Base-by-base conservation (phyloP, 2,888 invertebrate genomes). In the Theretra japonica region DNA sequence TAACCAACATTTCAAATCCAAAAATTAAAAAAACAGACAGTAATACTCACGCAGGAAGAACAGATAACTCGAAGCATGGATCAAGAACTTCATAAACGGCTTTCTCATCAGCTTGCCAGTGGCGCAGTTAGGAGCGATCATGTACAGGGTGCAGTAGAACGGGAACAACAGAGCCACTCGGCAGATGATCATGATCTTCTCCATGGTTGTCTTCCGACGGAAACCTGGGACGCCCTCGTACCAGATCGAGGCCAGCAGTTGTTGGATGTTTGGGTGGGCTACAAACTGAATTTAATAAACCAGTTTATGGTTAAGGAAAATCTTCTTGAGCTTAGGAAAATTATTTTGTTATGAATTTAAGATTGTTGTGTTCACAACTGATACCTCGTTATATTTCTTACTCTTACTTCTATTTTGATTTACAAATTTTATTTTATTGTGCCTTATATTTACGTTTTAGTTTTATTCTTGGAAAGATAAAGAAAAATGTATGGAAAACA, bases 61-160 rank as follows among this genome's bases (percentile, higher is more conserved):
- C 77, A 99, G 93, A 88, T 99, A 99, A 19, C 99, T 98, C 0
- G 98, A 97, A 8, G 98, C 98, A 85, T 99, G 99, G 71, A 98
- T 97, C 83, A 99, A 96, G 89, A 99, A 99, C 92, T 99, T 99
- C 97, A 99, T 98, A 87, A 99, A 99, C 0, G 99, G 99, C 88
- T 98, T 98, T 78, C 98, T 95, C 96, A 99, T 97, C 41, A 99
- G 95, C 80, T 96, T 96, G 0, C 98, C 98, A 8, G 96, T 96
- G 5, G 95, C 93, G 69, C 97, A 97, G 83, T 97, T 96, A 0
- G 99, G 99, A 0, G 97, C 96, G 17, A 98, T 83, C 95, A 98
- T 97, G 87, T 99, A 99, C 65, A 98, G 90, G 0, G 96, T 86
- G 81, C 98, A 98, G 89, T 99, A 97, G 77, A 98, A 92, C 0